phyloP scores from a whole-genome alignment of 2,888 invertebrate species.

The Drosophila paramelanica region DNA sequence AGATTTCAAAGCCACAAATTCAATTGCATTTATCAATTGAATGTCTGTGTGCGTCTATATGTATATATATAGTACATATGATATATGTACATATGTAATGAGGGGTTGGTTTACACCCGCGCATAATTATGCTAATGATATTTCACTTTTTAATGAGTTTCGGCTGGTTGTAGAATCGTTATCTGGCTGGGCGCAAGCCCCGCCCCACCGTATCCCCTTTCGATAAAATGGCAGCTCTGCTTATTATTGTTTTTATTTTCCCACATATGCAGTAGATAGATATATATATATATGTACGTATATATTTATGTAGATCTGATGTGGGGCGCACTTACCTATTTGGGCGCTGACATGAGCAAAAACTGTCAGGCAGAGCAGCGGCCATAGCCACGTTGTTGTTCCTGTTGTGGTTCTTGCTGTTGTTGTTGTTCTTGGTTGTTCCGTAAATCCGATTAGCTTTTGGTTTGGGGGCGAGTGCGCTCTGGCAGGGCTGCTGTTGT shows the following conservation, averaged over 20 bases:
- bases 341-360: conserved; percentile 74
- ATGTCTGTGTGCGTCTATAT: not conserved
- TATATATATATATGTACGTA: no score
- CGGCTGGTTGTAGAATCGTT: conserved; percentile 19
- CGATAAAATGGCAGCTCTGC: conserved; percentile 6
- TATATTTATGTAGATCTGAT: not conserved
- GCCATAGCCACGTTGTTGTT: conserved; percentile 59
- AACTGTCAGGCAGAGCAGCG: conserved; percentile 77
- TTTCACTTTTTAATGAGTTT: conserved; percentile 49
- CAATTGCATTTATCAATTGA: conserved; percentile 34
- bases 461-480: conserved; percentile 34
- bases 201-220: no score
- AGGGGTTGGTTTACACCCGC: not conserved
- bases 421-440: conserved; percentile 45
- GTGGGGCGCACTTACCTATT: conserved; percentile 72
- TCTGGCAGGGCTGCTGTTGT: conserved; percentile 2
- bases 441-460: conserved; percentile 80
- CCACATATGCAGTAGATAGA: not conserved
- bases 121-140: conserved; percentile 48
- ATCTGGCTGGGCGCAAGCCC: conserved; percentile 22
- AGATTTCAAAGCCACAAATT: conserved; percentile 33
- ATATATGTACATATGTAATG: not conserved
- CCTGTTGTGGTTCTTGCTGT: conserved; percentile 25
- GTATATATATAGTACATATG: not conserved
- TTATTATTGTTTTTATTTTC: conserved; percentile 18